Percentiles rank a stretch among this genome's conserved stretches.
Conservation (phyloP, 2,113 vertebrate species). For the Datnioides undecimradiatus region DNA sequence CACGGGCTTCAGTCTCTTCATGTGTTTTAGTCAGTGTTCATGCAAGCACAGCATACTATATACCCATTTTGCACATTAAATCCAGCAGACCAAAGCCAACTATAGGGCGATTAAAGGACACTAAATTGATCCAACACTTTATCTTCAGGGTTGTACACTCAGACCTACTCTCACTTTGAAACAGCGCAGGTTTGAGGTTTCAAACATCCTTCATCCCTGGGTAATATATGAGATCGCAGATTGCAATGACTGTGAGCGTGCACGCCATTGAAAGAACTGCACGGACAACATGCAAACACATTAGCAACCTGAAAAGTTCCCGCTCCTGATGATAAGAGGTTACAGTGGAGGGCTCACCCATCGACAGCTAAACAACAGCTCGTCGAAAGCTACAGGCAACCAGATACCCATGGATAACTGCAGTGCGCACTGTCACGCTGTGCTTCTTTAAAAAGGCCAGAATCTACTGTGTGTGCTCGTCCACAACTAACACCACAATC, state of each 20-base stretch:
- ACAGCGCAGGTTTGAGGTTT: background rate
- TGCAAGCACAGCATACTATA: constrained; percentile 7
- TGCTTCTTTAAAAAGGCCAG: background rate
- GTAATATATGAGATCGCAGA: background rate
- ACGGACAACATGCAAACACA: background rate
- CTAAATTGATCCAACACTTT: constrained; percentile 2
- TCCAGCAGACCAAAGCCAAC: constrained; percentile 21
- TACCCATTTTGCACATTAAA: constrained; percentile 8
- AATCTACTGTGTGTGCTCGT: background rate
- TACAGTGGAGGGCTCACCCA: background rate
- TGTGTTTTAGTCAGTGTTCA: constrained; percentile 11
- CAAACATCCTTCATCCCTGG: background rate
- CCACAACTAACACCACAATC: background rate
- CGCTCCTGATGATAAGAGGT: background rate
- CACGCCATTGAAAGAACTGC: background rate
- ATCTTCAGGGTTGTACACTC: background rate
- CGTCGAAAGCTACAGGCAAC: background rate
- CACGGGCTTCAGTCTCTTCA: constrained; percentile 44
- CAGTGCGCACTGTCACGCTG: background rate
- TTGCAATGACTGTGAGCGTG: background rate
- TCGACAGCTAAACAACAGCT: background rate
- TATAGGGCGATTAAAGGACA: background rate
- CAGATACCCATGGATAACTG: background rate
- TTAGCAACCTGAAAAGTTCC: background rate
- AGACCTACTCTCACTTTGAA: background rate